phyloP scores from a whole-genome alignment of 1,140 invertebrate genomes.

The Zelostemma sp. region DNA sequence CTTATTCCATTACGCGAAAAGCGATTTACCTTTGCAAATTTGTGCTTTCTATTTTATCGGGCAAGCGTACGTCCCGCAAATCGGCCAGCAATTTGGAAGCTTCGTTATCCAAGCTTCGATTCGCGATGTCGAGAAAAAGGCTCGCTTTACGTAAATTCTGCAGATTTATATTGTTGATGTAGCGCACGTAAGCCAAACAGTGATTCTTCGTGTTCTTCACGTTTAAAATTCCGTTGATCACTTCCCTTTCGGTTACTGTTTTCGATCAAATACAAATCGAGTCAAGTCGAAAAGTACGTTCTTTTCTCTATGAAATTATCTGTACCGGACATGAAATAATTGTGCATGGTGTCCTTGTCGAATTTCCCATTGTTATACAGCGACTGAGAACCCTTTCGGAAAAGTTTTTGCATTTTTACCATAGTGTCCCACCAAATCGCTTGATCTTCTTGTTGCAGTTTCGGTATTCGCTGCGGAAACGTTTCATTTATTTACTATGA shows the following conservation, averaged over 20 bases:
- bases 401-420: conserved; percentile 93
- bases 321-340: conserved; percentile 98
- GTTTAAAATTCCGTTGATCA: conserved; percentile 94
- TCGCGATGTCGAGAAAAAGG: conserved; percentile 95
- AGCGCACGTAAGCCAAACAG: conserved; percentile 94
- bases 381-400: conserved; percentile 90
- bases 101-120: conserved; percentile 93
- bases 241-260: conserved; percentile 96
- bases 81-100: conserved; percentile 91
- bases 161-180: conserved; percentile 98
- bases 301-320: too few species aligned
- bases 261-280: too few species aligned
- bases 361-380: conserved; percentile 88
- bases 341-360: conserved; percentile 94
- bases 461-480: conserved; percentile 82
- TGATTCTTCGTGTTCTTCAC: conserved; percentile 97
- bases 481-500: conserved; percentile 9
- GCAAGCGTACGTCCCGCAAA: conserved; percentile 88
- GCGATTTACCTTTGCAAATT: conserved; percentile 76
- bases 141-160: conserved; percentile 94
- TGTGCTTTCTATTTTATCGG: conserved; percentile 87
- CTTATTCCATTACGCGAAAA: too few species aligned
- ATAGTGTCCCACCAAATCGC: conserved; percentile 98
- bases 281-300: too few species aligned
- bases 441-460: conserved; percentile 95